Evolutionary conservation across 2,888 invertebrate species (phyloP).

Genomic region (Idaea aversata): DNA sequence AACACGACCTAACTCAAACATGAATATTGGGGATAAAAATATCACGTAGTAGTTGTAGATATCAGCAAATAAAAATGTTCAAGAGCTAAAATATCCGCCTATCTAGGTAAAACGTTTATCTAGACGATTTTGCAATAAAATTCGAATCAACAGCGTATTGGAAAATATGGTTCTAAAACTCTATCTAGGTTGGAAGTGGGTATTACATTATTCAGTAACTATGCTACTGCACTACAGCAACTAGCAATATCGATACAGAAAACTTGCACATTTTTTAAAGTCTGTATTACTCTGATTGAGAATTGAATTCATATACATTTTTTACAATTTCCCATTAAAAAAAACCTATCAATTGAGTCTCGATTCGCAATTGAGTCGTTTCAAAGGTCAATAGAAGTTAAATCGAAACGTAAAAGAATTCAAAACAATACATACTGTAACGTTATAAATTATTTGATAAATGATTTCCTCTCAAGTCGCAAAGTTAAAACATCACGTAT

Average conservation of each 20-base stretch:
- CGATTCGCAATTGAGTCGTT: no score
- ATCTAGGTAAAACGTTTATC: neutral
- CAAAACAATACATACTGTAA: constrained; percentile 1
- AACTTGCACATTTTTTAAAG: neutral
- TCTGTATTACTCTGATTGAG: neutral
- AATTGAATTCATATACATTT: neutral
- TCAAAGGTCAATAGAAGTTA: neutral
- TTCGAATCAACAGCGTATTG: constrained; percentile 11
- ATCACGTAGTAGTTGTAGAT: neutral
- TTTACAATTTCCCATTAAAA: neutral
- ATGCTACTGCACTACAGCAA: constrained; percentile 49
- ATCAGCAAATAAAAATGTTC: neutral
- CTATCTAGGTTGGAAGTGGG: constrained; percentile 23
- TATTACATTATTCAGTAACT: constrained; percentile 58
- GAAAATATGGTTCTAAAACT: constrained; percentile 16
- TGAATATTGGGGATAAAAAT: no score
- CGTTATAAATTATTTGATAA: constrained; percentile 16
- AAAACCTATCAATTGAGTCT: neutral
- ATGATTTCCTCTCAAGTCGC: constrained; percentile 19
- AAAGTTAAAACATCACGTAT: constrained; percentile 50
- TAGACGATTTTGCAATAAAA: constrained; percentile 5
- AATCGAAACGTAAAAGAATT: neutral
- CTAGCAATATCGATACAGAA: constrained; percentile 50
- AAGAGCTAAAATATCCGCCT: neutral
- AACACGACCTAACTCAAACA: neutral